A percentile compares a stretch with the other conserved stretches of the same genome.
Conservation (phyloP, 2,797 vertebrate species). For the Eupleurogrammus muticus region DNA sequence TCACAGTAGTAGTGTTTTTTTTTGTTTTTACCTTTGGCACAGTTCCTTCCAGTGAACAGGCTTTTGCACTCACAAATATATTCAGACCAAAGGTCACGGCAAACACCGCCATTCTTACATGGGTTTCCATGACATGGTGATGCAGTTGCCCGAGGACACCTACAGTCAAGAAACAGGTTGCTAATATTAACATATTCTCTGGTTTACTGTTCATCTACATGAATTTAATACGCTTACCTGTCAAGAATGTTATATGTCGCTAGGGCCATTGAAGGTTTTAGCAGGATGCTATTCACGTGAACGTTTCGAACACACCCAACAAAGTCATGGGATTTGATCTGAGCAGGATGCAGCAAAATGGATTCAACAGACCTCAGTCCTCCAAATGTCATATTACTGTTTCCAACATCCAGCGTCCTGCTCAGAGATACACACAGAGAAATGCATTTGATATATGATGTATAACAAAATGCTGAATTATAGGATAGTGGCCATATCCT, state of each 20-base stretch:
- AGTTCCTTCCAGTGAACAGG: constrained; percentile 77
- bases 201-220: background rate
- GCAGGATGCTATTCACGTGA: constrained; percentile 76
- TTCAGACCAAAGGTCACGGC: constrained; percentile 82
- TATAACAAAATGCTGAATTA: background rate
- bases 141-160: constrained; percentile 74
- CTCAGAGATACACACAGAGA: constrained; percentile 7
- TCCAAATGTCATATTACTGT: constrained; percentile 81
- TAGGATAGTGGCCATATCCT: background rate
- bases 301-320: constrained; percentile 84
- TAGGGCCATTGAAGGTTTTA: constrained; percentile 74
- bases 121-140: constrained; percentile 69
- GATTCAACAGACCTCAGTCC: constrained; percentile 77
- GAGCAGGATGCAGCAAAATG: constrained; percentile 70
- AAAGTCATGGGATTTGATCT: constrained; percentile 83
- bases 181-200: background rate
- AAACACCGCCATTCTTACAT: constrained; percentile 81
- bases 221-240: constrained; percentile 60
- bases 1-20: background rate
- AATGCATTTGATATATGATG: background rate
- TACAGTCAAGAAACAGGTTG: constrained; percentile 37
- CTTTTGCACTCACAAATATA: constrained; percentile 80
- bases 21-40: constrained; percentile 71
- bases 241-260: constrained; percentile 74
- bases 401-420: constrained; percentile 83